Conservation (phyloP, 2,797 vertebrate species). For the Pseudochirops cupreus region DNA sequence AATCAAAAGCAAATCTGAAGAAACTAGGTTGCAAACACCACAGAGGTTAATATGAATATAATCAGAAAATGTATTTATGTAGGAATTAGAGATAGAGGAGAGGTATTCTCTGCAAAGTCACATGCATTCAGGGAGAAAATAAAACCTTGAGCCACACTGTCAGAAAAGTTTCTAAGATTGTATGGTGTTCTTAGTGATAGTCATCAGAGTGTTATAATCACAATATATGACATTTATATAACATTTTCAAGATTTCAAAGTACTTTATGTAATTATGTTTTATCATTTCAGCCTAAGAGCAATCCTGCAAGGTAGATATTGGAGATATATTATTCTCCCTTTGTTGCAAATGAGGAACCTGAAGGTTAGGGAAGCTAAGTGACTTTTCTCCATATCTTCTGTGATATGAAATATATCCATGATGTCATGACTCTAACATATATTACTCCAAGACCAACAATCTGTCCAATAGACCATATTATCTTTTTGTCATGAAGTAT, state of each 20-base stretch:
- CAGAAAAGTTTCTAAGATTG: not conserved
- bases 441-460: not conserved
- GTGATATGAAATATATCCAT: not conserved
- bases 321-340: not conserved
- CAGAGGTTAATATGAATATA: not conserved
- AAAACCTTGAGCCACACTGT: not conserved
- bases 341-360: not conserved
- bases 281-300: not conserved
- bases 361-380: not conserved
- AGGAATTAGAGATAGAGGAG: not conserved
- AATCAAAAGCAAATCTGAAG: not conserved
- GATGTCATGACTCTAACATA: not conserved
- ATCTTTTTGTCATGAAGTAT: not conserved
- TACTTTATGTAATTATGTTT: not conserved
- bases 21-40: fast-evolving
- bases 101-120: not conserved
- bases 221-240: not conserved
- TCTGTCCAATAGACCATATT: not conserved
- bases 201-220: not conserved
- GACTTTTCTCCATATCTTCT: not conserved
- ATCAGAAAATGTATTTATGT: not conserved
- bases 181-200: not conserved
- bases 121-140: not conserved
- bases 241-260: not conserved
- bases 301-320: not conserved